Percentiles rank a stretch among this genome's conserved stretches.
Evolutionary conservation across 2,797 vertebrate genomes (phyloP).

Genomic region (Anguilla marmorata): DNA sequence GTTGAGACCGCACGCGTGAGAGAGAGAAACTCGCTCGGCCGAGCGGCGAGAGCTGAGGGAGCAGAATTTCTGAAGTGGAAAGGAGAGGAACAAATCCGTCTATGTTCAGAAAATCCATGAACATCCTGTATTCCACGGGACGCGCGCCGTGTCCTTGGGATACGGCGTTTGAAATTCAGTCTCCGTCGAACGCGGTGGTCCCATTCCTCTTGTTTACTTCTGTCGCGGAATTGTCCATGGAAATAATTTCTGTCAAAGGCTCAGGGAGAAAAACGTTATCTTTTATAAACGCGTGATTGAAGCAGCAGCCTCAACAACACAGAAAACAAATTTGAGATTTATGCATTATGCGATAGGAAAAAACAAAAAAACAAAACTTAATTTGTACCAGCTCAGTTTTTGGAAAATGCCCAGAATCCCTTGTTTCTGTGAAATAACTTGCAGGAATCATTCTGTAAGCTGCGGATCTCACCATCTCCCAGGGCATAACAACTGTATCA

Average conservation of each 20-base stretch:
- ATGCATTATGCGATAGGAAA: background rate
- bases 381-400: background rate
- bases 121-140: background rate
- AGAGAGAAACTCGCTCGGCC: background rate
- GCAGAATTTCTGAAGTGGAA: background rate
- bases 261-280: background rate
- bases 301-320: background rate
- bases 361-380: background rate
- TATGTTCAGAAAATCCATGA: background rate
- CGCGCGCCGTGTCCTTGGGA: background rate
- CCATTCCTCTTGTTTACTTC: constrained; percentile 37
- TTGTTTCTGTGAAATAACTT: background rate
- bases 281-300: background rate
- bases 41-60: background rate
- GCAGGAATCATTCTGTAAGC: background rate
- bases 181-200: constrained; percentile 32
- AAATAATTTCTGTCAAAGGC: constrained; percentile 6
- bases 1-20: too few relatives aligned
- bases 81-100: background rate
- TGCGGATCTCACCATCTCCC: background rate
- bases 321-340: background rate
- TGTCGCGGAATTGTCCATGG: background rate
- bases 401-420: background rate
- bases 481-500: background rate
- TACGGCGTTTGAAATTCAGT: constrained; percentile 32